Percentiles rank a stretch among this genome's conserved stretches.
phyloP scores from a whole-genome alignment of 2,888 invertebrate species.

The Plebejus anna region DNA sequence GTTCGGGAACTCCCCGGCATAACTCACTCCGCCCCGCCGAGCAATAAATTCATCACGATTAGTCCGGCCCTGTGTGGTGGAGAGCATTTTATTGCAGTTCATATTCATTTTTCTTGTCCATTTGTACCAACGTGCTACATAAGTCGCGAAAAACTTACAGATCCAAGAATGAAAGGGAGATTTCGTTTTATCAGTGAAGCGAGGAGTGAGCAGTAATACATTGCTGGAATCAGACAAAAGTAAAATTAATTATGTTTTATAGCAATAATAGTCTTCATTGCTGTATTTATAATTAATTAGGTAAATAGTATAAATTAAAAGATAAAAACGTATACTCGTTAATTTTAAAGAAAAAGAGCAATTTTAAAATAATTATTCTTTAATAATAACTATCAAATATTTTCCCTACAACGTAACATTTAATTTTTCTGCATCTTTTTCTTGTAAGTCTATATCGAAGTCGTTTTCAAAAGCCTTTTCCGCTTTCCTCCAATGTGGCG shows the following conservation, averaged over 20 bases:
- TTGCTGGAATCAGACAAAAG: too few species aligned
- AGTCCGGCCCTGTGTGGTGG: slow-evolving; percentile 50
- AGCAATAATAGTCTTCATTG: too few species aligned
- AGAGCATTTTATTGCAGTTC: slow-evolving; percentile 31
- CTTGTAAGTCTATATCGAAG: slow-evolving; percentile 2
- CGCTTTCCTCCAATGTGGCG: background rate
- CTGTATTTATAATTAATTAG: too few species aligned
- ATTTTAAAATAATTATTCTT: background rate
- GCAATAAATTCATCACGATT: slow-evolving; percentile 74
- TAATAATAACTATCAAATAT: background rate
- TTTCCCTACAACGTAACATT: slow-evolving; percentile 4
- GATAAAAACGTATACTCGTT: too few species aligned
- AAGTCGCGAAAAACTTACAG: too few species aligned
- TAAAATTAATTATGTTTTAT: too few species aligned
- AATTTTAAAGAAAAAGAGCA: too few species aligned
- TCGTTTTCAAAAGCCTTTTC: slow-evolving; percentile 35
- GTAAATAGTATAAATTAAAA: too few species aligned
- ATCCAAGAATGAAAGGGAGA: too few species aligned
- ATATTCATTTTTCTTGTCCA: background rate
- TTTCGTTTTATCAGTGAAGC: too few species aligned
- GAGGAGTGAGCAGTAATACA: too few species aligned
- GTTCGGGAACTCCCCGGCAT: slow-evolving; percentile 48
- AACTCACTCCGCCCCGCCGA: slow-evolving; percentile 55
- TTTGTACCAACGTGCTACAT: background rate
- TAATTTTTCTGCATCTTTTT: background rate